Evolutionary conservation across 2,888 invertebrate genomes (phyloP).

Genomic region (Macrosiphum euphorbiae): DNA sequence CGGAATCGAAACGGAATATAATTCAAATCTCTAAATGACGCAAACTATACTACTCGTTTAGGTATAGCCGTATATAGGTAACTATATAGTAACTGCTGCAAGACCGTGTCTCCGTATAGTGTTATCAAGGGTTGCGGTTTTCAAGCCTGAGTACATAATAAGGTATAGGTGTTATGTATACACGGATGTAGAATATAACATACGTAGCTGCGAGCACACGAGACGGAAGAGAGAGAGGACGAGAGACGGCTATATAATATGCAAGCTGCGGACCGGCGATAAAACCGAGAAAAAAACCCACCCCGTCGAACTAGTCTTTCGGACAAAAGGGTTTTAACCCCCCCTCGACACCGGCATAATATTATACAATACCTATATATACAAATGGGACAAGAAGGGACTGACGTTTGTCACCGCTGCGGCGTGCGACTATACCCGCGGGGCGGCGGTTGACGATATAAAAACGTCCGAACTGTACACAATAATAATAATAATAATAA

Average conservation of each 20-base stretch:
- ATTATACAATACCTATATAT: not conserved
- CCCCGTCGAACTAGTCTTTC: constrained; percentile 30
- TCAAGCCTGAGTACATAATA: not conserved
- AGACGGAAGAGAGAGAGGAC: not conserved
- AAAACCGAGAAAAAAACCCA: constrained; percentile 16
- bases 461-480: not conserved
- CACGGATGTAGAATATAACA: not conserved
- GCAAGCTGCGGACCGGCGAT: constrained; percentile 19
- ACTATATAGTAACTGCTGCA: not conserved
- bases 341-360: not conserved
- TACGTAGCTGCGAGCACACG: not conserved
- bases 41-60: not conserved
- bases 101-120: not conserved
- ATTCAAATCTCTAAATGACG: not conserved
- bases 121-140: not conserved
- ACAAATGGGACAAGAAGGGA: not conserved
- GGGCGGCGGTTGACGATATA: not conserved
- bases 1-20: not conserved
- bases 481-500: no score
- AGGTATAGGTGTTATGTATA: not conserved
- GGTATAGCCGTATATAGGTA: no score
- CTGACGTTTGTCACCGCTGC: not conserved
- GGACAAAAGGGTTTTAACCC: constrained; percentile 23
- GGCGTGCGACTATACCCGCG: not conserved
- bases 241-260: not conserved